Conservation (phyloP, 2,113 vertebrate genomes). For the Anarrhichthys ocellatus region DNA sequence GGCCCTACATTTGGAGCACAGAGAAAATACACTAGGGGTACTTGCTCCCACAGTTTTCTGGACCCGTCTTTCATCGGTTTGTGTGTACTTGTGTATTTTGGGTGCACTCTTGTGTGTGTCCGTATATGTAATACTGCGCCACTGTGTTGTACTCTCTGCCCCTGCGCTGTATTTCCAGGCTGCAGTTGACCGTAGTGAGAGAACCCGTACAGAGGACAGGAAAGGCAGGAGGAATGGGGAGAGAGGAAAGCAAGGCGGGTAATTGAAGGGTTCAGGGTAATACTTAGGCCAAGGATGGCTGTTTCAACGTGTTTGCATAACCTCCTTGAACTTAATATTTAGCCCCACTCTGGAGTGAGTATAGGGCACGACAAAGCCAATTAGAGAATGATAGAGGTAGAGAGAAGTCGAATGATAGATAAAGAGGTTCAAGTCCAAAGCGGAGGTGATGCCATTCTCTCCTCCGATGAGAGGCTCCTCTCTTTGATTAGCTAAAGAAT, state of each 20-base stretch:
- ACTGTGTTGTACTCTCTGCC: conserved; percentile 72
- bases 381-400: conserved; percentile 67
- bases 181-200: conserved; percentile 71
- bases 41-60: conserved; percentile 73
- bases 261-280: conserved; percentile 86
- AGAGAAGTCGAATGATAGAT: conserved; percentile 61
- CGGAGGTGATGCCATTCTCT: conserved; percentile 64
- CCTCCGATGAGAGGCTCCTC: conserved; percentile 35
- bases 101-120: conserved; percentile 32
- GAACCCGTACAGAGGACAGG: conserved; percentile 66
- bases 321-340: conserved; percentile 85
- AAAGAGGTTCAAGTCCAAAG: conserved; percentile 58
- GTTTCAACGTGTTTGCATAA: conserved; percentile 84
- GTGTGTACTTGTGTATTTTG: conserved; percentile 67
- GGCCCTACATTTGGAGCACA: conserved; percentile 79
- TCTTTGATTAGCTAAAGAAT: conserved; percentile 62
- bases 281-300: conserved; percentile 82
- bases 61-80: conserved; percentile 74
- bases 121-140: conserved; percentile 46
- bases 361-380: conserved; percentile 60
- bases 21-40: conserved; percentile 75
- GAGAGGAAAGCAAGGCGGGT: conserved; percentile 81
- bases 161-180: conserved; percentile 74
- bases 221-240: conserved; percentile 74
- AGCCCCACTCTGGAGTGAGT: conserved; percentile 75